Base-by-base conservation (phyloP, 2,113 vertebrate species). In the Coregonus clupeaformis region DNA sequence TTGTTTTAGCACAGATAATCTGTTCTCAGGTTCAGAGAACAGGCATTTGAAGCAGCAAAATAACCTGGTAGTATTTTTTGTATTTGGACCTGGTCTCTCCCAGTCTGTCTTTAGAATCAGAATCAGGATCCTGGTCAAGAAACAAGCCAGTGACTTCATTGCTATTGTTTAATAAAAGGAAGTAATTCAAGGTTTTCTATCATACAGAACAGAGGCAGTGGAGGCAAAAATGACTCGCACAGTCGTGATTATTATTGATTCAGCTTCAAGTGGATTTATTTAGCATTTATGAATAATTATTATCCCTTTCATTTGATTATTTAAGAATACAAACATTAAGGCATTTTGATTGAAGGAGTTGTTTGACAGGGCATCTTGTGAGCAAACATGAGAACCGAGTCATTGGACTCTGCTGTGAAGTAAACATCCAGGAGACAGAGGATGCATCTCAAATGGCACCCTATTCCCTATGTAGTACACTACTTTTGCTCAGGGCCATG, bases 81-180 rank as follows among this genome's bases (percentile, higher is more conserved):
- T 32, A 62, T 71, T 79, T 68, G 42, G 32, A 59, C 13, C 30
- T 24, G 70, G 73, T 71, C 65, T 71, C 22, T 7, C 36, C n/a
- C 57, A 63, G 60, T 16, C 55, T 52, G 63, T 69, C 57, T 49
- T 69, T n/a, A 63, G 36, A 72, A 47, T 42, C 36, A 42, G 7
- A 42, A 42, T 66, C 55, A 57, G 49, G 27, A 68, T 57, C 25
- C 73, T 45, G 30, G 47, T 71, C 63, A 29, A 52, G 22, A 32
- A 20, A 24, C 66, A 75, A n/a, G 57, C 11, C 68, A 45, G 66
- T 73, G 72, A 64, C 32, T 18, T 79, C 52, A 71, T 24, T 76
- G 73, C 60, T 83, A 70, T 84, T 82, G 57, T 84, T 85, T 80
- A 84, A 62, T 72, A 22, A 75, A 69, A 71, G 75, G 73, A 27